Evolutionary conservation across 2,888 invertebrate species (phyloP), one percentile per base, ranked within the genome.

Genomic region (Agrochola litura): DNA sequence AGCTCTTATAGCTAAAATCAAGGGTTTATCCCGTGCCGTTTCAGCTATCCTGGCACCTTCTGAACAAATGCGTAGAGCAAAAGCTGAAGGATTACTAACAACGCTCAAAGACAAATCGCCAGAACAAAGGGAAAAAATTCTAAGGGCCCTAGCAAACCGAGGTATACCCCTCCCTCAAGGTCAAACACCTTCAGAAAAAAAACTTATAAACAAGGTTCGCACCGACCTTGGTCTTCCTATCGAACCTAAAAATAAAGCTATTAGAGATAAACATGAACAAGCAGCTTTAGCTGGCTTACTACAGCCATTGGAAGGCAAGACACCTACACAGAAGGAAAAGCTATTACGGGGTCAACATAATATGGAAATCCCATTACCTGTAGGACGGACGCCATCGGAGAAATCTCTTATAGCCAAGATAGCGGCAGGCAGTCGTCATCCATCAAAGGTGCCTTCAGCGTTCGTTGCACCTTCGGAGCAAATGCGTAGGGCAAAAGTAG

Each of bases 331-430:
- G 12, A 56, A 56, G n/a, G 56, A 77, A 61, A 71, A 68, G 4
- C 41, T 70, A 61, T 16, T 82, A 25, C 25, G 30, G 14, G 75
- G 49, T 10, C 54, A 52, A 49, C 60, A 63, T 16, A 25, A 71
- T 14, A 22, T 58, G 6, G 82, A 78, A 2, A 66, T 83, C 6
- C 70, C 83, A 8, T 43, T 83, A 60, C 73, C 83, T 22, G 68
- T 54, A 8, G 81, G 82, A 8, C 43, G 82, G n/a, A 77, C 77
- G 0, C 16, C 77, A 4, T 73, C 76, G 41, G 86, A 90, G 73
- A 90, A 90, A 81, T 72, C 82, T 16, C 63, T 85, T 1, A 79
- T 89, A 37, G 61, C 83, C 0, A 83, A 79, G 73, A 25, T 80
- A 22, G 67, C n/a, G 56, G 56, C 56, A 56, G 5, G n/a, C 3